phyloP scores from a whole-genome alignment of 1,140 invertebrate genomes.

The Zaprionus davidi region DNA sequence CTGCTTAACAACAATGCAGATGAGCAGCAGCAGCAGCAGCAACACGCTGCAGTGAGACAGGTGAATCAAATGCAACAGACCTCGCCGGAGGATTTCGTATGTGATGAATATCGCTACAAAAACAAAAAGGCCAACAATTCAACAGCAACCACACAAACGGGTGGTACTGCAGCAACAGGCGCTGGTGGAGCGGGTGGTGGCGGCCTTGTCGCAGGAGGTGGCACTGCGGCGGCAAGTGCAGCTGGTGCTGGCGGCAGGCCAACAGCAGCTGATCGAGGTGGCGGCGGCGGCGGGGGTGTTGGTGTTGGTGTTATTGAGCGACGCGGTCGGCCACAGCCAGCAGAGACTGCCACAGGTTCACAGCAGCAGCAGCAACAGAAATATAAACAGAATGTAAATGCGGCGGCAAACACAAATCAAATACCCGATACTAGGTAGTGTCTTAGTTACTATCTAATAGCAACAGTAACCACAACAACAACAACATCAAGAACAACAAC shows the following conservation, averaged over 20 bases:
- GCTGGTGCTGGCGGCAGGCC: conserved; percentile 70
- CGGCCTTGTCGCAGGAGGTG: conserved; percentile 31
- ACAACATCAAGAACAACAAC: conserved; percentile 17
- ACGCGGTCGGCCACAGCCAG: conserved; percentile 70
- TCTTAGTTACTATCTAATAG: conserved; percentile 55
- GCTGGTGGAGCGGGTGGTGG: conserved; percentile 37
- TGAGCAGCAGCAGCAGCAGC: conserved; percentile 65
- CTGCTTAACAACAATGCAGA: conserved; percentile 79
- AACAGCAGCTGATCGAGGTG: conserved; percentile 77
- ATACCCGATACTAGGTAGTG: conserved; percentile 84
- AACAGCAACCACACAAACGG: conserved; percentile 66
- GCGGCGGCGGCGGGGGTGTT: conserved; percentile 33
- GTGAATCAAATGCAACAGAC: conserved; percentile 84
- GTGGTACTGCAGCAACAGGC: conserved; percentile 39
- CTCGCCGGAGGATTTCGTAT: conserved; percentile 80
- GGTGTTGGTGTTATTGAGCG: conserved; percentile 64
- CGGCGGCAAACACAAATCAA: conserved; percentile 81
- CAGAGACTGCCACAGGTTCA: conserved; percentile 71
- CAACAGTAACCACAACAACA: conserved; percentile 41
- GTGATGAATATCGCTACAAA: conserved; percentile 79
- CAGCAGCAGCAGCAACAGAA: conserved; percentile 75
- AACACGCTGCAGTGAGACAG: conserved; percentile 65
- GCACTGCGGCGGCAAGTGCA: conserved; percentile 38
- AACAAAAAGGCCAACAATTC: conserved; percentile 73
- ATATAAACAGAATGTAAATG: conserved; percentile 72